phyloP scores from a whole-genome alignment of 2,797 vertebrate species.

The Darevskia nairensis region DNA sequence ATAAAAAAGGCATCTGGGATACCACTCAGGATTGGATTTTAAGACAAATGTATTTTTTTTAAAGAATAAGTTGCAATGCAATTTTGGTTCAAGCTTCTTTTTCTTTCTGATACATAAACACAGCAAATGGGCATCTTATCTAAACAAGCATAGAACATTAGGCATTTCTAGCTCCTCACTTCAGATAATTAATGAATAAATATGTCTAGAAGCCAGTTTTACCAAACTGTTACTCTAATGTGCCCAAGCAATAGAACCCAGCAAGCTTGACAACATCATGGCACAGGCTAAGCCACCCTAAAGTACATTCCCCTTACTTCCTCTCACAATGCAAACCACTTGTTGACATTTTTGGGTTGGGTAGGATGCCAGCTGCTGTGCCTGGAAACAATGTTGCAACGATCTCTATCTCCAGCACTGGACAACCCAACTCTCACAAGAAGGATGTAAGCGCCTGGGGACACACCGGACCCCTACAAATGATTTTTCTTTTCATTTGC shows the following conservation, averaged over 20 bases:
- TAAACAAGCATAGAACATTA: neutral
- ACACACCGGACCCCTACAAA: neutral
- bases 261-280: neutral
- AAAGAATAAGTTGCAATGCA: constrained; percentile 6
- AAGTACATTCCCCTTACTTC: neutral
- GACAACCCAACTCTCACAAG: neutral
- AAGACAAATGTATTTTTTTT: constrained; percentile 6
- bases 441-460: too few species aligned
- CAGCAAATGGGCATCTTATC: neutral
- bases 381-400: neutral
- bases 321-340: neutral
- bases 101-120: neutral
- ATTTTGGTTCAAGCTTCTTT: constrained; percentile 63
- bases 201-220: neutral
- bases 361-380: neutral
- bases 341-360: too few species aligned
- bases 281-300: neutral
- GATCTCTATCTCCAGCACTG: neutral
- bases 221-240: neutral
- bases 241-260: neutral
- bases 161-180: neutral
- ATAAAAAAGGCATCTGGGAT: constrained; percentile 45
- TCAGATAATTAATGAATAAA: neutral
- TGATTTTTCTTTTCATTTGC: neutral
- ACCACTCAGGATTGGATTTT: constrained; percentile 15